Base-by-base conservation (phyloP, 2,113 vertebrate genomes). In the Chamaea fasciata region DNA sequence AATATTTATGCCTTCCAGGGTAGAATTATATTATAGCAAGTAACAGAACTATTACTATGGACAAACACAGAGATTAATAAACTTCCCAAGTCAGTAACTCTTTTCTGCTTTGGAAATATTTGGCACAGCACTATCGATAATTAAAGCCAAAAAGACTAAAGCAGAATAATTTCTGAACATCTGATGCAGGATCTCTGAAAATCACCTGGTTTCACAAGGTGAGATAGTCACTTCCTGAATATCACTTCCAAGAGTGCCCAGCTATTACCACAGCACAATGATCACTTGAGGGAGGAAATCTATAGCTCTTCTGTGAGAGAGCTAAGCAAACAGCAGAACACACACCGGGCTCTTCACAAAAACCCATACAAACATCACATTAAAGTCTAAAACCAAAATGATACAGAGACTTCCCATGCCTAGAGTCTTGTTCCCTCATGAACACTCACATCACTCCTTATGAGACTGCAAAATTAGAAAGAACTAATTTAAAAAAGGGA, bases 1-100 rank as follows among this genome's bases (percentile, higher is more conserved):
- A 88, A 86, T 88, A 93, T 90, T 80, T 79, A 77, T 65, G 17
- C 31, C 20, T 91, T 90, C 41, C 21, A 73, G 28, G 17, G 16
- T 41, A 83, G 28, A 82, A 80, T 57, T 47, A 55, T 55, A 59
- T 35, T 63, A 24, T 8, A 85, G 11, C 53, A 71, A 80, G 19
- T 39, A 71, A 68, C 35, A 65, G 44, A 87, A 83, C 26, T 57
- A 56, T 39, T 69, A 19, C 44, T 18, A 53, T 47, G 31, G 47
- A 87, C 46, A 91, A 90, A 64, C 35, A 57, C 15, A 42, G 31
- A 73, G 8, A 65, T 70, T 68, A 81, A 81, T 81, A 75, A 81
- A 77, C 11, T 13, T 87, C 9, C 11, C 6, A 63, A 77, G 30
- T 53, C 22, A 42, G 20, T 60, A 83, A 65, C 23, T 80, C 46